phyloP scores from a whole-genome alignment of 1,140 invertebrate species.

The Lepidurus arcticus region DNA sequence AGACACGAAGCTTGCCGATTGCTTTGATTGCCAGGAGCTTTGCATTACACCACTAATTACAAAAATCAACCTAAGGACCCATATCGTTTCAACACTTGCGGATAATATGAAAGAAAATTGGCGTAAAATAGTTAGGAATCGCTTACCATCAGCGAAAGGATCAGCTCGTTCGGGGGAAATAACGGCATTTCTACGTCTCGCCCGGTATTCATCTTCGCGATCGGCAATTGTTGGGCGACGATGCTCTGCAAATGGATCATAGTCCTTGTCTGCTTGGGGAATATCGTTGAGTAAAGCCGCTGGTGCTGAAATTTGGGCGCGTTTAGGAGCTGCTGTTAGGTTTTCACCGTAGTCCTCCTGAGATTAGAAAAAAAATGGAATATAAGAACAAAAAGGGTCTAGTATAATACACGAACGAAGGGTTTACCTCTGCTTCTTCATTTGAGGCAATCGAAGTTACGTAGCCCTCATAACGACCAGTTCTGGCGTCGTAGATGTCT shows the following conservation, averaged over 20 bases:
- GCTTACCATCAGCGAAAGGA: constrained; percentile 94
- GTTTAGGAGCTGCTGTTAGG: constrained; percentile 54
- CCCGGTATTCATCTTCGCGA: constrained; percentile 92
- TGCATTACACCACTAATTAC: background rate
- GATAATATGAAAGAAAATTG: background rate
- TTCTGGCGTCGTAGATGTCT: constrained; percentile 78
- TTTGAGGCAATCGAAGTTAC: constrained; percentile 92
- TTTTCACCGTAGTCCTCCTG: constrained; percentile 76
- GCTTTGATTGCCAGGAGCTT: background rate
- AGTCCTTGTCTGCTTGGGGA: constrained; percentile 82
- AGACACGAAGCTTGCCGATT: background rate
- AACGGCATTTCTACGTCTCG: constrained; percentile 76
- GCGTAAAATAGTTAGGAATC: constrained; percentile 35
- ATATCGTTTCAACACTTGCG: background rate
- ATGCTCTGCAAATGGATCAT: constrained; percentile 94
- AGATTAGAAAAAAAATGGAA: constrained; percentile 50
- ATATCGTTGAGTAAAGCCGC: constrained; percentile 84
- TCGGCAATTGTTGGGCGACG: constrained; percentile 85
- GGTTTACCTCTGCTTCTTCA: constrained; percentile 70
- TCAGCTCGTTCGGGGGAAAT: constrained; percentile 94
- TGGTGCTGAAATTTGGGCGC: constrained; percentile 76
- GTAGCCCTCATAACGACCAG: constrained; percentile 83
- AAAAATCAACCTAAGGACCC: background rate
- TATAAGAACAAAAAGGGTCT: constrained; percentile 30
- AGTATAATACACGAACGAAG: constrained; percentile 38